Percentiles rank a stretch among this genome's conserved stretches.
Conservation (phyloP, 2,113 vertebrate species). For the Bubo scandiacus region DNA sequence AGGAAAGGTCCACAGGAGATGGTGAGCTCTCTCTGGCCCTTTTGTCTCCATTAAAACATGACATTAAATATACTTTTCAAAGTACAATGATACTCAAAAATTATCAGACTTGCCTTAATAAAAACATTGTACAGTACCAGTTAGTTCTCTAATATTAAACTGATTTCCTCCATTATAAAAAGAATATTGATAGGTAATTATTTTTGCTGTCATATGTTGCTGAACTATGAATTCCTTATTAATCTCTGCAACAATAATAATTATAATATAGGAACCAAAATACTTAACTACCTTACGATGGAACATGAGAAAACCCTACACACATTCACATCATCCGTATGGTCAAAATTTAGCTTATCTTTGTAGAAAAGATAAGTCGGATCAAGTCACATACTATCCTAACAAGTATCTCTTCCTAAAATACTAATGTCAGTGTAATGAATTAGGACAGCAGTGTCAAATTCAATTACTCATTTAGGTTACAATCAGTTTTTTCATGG, state of each 20-base stretch:
- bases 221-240: neutral
- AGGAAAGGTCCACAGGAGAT: neutral
- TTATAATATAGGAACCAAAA: neutral
- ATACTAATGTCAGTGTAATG: constrained; percentile 8
- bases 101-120: neutral
- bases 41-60: neutral
- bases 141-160: neutral
- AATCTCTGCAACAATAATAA: neutral
- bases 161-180: neutral
- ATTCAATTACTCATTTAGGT: constrained; percentile 38
- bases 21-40: neutral
- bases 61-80: neutral
- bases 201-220: neutral
- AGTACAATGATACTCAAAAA: neutral
- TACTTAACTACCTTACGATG: neutral
- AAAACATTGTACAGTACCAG: neutral
- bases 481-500: neutral
- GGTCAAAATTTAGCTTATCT: neutral
- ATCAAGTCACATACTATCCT: neutral
- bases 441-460: constrained; percentile 33
- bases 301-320: neutral
- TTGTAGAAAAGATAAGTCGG: neutral
- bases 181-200: neutral
- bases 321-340: neutral
- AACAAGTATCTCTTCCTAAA: neutral